phyloP scores from a whole-genome alignment of 2,113 vertebrate genomes.

The Morone saxatilis region DNA sequence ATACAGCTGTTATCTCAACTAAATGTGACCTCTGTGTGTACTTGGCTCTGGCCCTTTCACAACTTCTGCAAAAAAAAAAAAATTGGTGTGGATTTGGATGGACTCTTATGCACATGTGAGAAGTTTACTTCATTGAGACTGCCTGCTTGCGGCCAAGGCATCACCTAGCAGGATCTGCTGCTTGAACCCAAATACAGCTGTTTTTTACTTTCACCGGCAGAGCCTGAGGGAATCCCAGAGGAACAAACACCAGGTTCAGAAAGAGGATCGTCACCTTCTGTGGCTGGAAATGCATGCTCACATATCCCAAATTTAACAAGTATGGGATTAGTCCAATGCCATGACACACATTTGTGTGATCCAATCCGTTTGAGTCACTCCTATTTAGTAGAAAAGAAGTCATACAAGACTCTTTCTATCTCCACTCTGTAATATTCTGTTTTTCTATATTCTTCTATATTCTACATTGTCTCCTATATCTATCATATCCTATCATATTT shows the following conservation, averaged over 20 bases:
- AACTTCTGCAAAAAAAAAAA: conserved; percentile 13
- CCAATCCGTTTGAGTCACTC: not conserved
- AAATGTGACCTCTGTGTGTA: conserved; percentile 34
- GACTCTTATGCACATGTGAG: conserved; percentile 26
- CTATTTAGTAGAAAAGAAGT: not conserved
- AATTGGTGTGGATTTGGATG: conserved; percentile 14
- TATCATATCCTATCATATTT: not conserved
- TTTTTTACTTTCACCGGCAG: conserved; percentile 1
- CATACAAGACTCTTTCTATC: not conserved
- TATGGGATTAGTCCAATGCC: not conserved
- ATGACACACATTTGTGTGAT: not conserved
- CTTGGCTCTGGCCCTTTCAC: conserved; percentile 35
- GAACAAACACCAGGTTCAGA: conserved; percentile 2
- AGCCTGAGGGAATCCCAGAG: not conserved
- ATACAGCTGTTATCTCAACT: conserved; percentile 24
- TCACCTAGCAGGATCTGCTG: conserved; percentile 41
- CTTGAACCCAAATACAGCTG: conserved; percentile 45
- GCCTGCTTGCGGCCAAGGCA: conserved; percentile 20
- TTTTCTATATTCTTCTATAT: too few species aligned
- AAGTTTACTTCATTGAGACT: conserved; percentile 49
- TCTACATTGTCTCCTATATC: not conserved
- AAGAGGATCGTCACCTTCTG: not conserved
- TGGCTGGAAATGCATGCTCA: conserved; percentile 9
- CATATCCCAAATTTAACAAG: not conserved
- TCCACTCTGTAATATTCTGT: not conserved